Percentiles rank a stretch among this genome's conserved stretches.
These are phyloP conservation scores for Drosophila pallidifrons DNA, from an alignment of 1,140 invertebrate species.

Conservation along the genomic window DNA sequence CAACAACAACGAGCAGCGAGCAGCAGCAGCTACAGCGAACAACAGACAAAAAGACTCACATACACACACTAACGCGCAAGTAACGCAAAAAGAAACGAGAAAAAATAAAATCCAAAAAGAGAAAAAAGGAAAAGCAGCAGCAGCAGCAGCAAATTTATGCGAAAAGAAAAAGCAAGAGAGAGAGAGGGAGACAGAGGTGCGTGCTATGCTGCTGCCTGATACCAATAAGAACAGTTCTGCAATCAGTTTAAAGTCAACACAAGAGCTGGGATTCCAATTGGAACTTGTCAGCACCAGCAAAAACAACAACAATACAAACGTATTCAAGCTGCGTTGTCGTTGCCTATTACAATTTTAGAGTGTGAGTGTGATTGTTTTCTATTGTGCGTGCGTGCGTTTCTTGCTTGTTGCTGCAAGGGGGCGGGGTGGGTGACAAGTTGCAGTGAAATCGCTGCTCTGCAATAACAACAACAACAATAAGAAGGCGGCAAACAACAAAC, in stretches of 20 bases:
- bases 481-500: too few relatives aligned
- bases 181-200: conserved; percentile 11
- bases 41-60: conserved; percentile 46
- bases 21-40: conserved; percentile 30
- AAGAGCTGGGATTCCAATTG: conserved; percentile 30
- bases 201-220: conserved; percentile 11
- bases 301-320: conserved; percentile 4
- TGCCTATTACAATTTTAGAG: conserved; percentile 19
- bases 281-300: conserved; percentile 2
- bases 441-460: conserved; percentile 30
- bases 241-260: conserved; percentile 25
- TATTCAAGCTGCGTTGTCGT: conserved; percentile 12
- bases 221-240: conserved; percentile 19
- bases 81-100: conserved; percentile 14
- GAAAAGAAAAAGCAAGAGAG: conserved; percentile 6
- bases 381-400: conserved; percentile 48
- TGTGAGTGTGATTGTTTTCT: conserved; percentile 45
- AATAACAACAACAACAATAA: conserved; percentile 12
- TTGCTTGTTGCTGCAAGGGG: conserved; percentile 16
- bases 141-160: conserved; percentile 10
- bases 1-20: conserved; percentile 25
- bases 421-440: conserved; percentile 35
- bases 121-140: neutral
- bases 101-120: conserved; percentile 5
- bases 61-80: conserved; percentile 42